Evolutionary conservation across 2,797 vertebrate species (phyloP).

Genomic region (Antrozous pallidus): DNA sequence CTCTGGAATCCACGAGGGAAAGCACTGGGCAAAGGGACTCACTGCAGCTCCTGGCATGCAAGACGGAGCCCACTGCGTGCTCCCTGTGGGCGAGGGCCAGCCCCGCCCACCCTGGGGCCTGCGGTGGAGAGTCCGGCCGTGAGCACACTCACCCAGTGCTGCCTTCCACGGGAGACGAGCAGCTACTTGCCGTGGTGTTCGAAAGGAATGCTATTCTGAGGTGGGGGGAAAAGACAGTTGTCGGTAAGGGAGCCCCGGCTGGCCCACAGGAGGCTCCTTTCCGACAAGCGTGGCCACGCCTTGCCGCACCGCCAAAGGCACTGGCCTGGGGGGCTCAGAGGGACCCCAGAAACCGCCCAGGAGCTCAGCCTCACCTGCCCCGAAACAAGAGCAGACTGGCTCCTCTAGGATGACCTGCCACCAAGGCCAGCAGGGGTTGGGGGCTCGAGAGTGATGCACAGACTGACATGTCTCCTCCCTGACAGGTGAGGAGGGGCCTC

Average conservation of each 20-base stretch:
- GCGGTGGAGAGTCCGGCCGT: constrained; percentile 63
- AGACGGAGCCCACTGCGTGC: constrained; percentile 27
- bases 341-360: neutral
- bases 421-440: neutral
- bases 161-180: constrained; percentile 91
- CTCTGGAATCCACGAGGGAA: neutral
- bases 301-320: neutral
- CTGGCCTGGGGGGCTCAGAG: neutral
- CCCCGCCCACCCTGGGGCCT: constrained; percentile 69
- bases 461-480: too few relatives aligned
- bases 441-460: neutral
- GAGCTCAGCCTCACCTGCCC: neutral
- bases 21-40: constrained; percentile 1
- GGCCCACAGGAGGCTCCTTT: neutral
- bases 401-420: neutral
- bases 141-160: constrained; percentile 90
- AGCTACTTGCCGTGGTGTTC: constrained; percentile 98
- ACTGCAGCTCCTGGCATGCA: constrained; percentile 62
- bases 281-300: neutral
- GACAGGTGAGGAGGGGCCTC: too few relatives aligned
- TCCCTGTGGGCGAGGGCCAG: neutral
- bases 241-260: constrained; percentile 81
- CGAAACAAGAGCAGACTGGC: neutral
- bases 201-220: constrained; percentile 99
- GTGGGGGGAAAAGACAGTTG: constrained; percentile 89